Percentiles rank a stretch among this genome's conserved stretches.
phyloP scores from a whole-genome alignment of 2,797 vertebrate species.

The Bradypus variegatus region DNA sequence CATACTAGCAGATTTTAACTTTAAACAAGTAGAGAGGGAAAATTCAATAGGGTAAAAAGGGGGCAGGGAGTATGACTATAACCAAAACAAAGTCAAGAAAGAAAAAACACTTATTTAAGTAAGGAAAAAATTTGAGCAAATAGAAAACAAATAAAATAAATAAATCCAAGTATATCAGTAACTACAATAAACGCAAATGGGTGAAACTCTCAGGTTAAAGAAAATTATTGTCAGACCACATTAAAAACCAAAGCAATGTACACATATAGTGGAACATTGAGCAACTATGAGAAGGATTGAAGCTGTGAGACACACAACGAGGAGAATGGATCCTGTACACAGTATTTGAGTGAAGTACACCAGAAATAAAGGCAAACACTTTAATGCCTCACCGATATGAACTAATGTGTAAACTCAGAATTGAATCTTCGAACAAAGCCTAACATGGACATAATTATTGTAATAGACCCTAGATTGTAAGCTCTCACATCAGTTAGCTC shows the following conservation, averaged over 20 bases:
- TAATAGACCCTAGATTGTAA: too few relatives aligned
- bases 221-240: background rate
- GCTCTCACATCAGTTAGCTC: too few relatives aligned
- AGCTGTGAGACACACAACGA: too few relatives aligned
- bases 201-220: background rate
- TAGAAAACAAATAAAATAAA: slow-evolving; percentile 5
- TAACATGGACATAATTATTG: too few relatives aligned
- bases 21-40: background rate
- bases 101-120: background rate
- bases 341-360: too few relatives aligned
- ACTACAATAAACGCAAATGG: background rate
- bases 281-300: too few relatives aligned
- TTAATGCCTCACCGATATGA: too few relatives aligned
- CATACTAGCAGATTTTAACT: background rate
- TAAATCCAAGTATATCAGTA: background rate
- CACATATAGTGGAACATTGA: too few relatives aligned
- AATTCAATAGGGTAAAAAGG: background rate
- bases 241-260: background rate
- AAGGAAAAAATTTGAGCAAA: background rate
- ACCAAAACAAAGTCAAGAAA: background rate
- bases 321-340: too few relatives aligned
- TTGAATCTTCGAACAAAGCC: too few relatives aligned
- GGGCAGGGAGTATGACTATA: background rate
- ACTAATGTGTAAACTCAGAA: too few relatives aligned
- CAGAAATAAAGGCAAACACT: too few relatives aligned